Conservation (phyloP, 2,797 vertebrate species). For the Botia almorhae region DNA sequence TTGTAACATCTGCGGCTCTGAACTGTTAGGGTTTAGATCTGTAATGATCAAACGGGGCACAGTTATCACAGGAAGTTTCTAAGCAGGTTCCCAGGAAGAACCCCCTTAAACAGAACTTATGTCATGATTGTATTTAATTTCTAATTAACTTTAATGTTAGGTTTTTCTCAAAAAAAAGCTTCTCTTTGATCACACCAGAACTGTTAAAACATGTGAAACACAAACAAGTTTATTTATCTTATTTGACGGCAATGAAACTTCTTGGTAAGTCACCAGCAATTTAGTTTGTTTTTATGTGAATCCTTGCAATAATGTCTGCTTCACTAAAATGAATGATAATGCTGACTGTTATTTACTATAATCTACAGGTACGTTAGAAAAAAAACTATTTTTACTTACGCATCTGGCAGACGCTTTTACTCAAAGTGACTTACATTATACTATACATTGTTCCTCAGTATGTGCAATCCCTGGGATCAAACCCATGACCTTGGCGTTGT, state of each 20-base stretch:
- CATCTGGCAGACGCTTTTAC: no score
- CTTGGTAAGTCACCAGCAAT: no score
- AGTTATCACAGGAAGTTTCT: neutral
- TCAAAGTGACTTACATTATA: no score
- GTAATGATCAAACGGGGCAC: neutral
- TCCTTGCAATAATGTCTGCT: no score
- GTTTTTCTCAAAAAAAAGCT: neutral
- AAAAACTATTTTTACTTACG: neutral
- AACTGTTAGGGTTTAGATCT: constrained; percentile 36
- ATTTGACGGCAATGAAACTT: neutral
- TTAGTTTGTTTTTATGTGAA: neutral
- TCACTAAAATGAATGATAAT: neutral
- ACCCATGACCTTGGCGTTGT: no score
- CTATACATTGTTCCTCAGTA: no score
- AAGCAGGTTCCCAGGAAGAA: neutral
- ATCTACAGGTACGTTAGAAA: neutral
- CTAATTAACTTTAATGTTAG: neutral
- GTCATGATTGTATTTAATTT: neutral
- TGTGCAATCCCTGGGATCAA: no score
- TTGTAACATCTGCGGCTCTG: constrained; percentile 68
- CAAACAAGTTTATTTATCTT: neutral
- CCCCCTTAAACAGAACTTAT: neutral
- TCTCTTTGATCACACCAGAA: neutral
- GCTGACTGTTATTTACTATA: neutral
- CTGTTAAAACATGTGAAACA: neutral